Conservation (phyloP, 2,113 vertebrate genomes). For the Columbina picui region DNA sequence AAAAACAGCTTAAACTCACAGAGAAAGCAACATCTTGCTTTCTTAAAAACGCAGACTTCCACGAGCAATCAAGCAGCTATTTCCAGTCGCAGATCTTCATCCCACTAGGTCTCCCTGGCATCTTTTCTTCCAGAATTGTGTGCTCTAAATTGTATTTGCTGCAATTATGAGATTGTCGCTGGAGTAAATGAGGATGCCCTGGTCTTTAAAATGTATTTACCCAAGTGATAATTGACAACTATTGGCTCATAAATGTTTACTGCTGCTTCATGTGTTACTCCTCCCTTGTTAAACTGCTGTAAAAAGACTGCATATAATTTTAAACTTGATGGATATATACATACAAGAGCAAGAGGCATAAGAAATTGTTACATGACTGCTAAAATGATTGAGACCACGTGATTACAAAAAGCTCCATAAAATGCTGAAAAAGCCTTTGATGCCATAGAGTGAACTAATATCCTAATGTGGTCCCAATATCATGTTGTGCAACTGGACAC, state of each 20-base stretch:
- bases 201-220: conserved; percentile 24
- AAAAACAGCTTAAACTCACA: neutral
- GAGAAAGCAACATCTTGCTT: neutral
- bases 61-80: neutral
- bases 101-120: neutral
- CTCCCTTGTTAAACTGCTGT: conserved; percentile 24
- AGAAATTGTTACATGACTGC: neutral
- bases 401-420: conserved; percentile 5
- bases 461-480: neutral
- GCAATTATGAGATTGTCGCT: neutral
- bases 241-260: conserved; percentile 23
- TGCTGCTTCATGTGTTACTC: neutral
- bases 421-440: neutral
- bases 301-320: neutral
- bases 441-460: neutral
- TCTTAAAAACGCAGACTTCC: neutral
- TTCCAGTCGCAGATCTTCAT: neutral
- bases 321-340: neutral
- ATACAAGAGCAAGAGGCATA: neutral
- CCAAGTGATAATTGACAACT: conserved; percentile 3
- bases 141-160: neutral
- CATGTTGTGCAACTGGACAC: neutral
- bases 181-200: neutral
- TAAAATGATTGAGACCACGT: neutral
- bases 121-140: neutral